A percentile compares a stretch with the other conserved stretches of the same genome.
Evolutionary conservation across 2,888 invertebrate genomes (phyloP).

Genomic region (Halictus quadricinctus): DNA sequence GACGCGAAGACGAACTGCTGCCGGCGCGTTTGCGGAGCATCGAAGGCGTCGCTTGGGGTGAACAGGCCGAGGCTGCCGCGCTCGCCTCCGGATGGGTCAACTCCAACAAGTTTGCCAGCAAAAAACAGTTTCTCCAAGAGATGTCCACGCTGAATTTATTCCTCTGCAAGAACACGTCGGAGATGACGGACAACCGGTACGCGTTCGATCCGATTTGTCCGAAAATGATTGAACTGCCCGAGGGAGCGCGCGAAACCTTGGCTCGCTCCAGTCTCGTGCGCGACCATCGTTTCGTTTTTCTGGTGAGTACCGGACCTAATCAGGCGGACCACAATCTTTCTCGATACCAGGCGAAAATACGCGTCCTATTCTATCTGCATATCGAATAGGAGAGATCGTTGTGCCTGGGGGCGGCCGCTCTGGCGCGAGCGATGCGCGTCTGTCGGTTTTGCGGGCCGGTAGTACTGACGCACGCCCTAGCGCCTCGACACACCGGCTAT

Average conservation of each 20-base stretch:
- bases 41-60: constrained; percentile 86
- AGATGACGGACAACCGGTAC: constrained; percentile 81
- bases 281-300: constrained; percentile 84
- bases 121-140: constrained; percentile 82
- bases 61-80: constrained; percentile 78
- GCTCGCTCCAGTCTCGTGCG: constrained; percentile 85
- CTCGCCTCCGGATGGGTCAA: constrained; percentile 92
- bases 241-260: constrained; percentile 83
- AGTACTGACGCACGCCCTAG: constrained; percentile 90
- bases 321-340: too few species aligned
- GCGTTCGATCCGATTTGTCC: constrained; percentile 86
- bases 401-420: constrained; percentile 90
- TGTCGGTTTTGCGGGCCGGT: constrained; percentile 88
- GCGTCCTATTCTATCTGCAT: too few species aligned
- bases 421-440: constrained; percentile 87
- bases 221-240: constrained; percentile 85
- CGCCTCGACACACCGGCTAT: constrained; percentile 91
- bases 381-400: constrained; percentile 88
- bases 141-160: constrained; percentile 83
- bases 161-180: constrained; percentile 79
- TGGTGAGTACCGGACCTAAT: constrained; percentile 80
- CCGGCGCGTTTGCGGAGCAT: constrained; percentile 88
- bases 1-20: constrained; percentile 85
- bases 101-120: constrained; percentile 86
- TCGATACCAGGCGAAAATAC: too few species aligned